phyloP scores from a whole-genome alignment of 1,140 invertebrate genomes.

The Nasonia longicornis region DNA sequence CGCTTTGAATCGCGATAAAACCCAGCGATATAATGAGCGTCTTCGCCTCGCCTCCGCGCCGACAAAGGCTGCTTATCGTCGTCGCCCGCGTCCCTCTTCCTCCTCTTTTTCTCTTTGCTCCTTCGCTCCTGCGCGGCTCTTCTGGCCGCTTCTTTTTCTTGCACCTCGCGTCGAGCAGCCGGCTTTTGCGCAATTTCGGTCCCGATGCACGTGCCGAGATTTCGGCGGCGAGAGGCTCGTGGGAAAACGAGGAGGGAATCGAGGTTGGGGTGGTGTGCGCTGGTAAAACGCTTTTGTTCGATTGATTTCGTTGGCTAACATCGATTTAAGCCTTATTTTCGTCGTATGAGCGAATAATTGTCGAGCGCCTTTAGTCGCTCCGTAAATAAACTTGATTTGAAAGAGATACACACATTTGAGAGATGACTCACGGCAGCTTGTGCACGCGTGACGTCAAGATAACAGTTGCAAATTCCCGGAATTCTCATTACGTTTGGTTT shows the following conservation, averaged over 20 bases:
- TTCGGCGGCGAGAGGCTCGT: slow-evolving; percentile 15
- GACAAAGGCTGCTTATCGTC: slow-evolving; percentile 45
- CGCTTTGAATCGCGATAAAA: slow-evolving; percentile 45
- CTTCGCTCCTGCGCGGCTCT: not conserved
- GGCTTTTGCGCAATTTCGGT: slow-evolving; percentile 15
- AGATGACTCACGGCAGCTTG: not conserved
- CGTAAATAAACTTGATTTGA: not conserved
- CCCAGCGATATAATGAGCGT: slow-evolving; percentile 45
- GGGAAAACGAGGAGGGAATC: slow-evolving; percentile 21
- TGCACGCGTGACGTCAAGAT: not conserved
- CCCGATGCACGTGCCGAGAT: slow-evolving; percentile 37
- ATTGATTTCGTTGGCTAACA: not conserved
- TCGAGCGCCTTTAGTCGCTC: not conserved
- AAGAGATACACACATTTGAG: not conserved
- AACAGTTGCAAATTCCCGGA: not conserved
- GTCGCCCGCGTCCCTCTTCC: not conserved
- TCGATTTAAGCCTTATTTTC: no score
- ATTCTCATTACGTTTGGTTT: no score
- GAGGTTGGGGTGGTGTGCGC: no score
- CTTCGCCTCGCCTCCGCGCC: slow-evolving; percentile 41
- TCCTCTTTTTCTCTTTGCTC: slow-evolving; percentile 1
- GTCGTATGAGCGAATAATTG: not conserved
- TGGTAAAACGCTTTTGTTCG: not conserved
- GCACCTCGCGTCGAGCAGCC: not conserved
- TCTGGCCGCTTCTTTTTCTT: not conserved